These are phyloP conservation scores for Agrochola lota DNA, from an alignment of 2,888 invertebrate species.

Conservation along the genomic window DNA sequence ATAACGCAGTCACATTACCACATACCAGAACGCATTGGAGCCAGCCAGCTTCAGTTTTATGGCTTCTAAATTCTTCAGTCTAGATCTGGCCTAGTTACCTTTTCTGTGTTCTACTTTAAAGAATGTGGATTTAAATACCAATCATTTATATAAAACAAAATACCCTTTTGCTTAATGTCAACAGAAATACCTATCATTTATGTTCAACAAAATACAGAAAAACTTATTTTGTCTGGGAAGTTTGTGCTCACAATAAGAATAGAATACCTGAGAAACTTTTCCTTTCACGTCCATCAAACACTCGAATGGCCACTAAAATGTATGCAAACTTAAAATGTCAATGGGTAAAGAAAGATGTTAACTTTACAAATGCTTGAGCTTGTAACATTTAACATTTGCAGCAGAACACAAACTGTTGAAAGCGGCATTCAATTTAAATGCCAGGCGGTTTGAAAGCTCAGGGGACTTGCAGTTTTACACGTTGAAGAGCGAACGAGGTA, in stretches of 20 bases:
- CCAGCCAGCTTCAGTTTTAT: conserved; percentile 33
- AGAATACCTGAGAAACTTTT: conserved; percentile 18
- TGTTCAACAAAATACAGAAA: background rate
- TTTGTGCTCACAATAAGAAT: background rate
- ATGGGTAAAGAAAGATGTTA: conserved; percentile 29
- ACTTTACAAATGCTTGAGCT: conserved; percentile 25
- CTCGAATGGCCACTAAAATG: conserved; percentile 20
- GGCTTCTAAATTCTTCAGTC: conserved; percentile 42
- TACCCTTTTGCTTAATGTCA: conserved; percentile 11
- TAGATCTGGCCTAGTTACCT: conserved; percentile 23
- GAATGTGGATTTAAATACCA: background rate
- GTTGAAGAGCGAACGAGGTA: conserved; percentile 14
- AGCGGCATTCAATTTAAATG: conserved; percentile 56
- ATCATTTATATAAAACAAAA: background rate
- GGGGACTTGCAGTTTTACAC: conserved; percentile 19
- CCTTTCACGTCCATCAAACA: conserved; percentile 9
- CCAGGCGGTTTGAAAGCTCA: conserved; percentile 43
- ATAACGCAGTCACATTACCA: background rate
- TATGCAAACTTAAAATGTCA: conserved; percentile 30
- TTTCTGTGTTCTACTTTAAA: conserved; percentile 35
- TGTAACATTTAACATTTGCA: conserved; percentile 51
- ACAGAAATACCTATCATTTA: conserved; percentile 8
- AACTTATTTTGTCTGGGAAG: background rate
- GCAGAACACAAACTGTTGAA: conserved; percentile 43
- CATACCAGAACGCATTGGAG: conserved; percentile 16